Base-by-base conservation (phyloP, 1,140 invertebrate species). In the Goniozus legneri region DNA sequence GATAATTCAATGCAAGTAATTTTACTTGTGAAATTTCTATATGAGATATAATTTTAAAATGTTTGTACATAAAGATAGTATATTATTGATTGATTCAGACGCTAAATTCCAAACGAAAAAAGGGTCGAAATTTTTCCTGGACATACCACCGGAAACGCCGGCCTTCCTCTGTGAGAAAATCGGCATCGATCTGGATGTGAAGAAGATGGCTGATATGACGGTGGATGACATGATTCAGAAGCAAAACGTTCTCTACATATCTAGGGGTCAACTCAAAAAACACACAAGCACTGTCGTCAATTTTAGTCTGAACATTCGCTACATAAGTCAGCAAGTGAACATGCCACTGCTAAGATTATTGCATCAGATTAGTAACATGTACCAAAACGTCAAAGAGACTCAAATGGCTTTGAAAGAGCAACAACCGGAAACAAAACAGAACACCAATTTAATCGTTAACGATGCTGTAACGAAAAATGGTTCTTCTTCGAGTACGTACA, bases 351-450 rank as follows among this genome's bases (percentile, higher is more conserved):
- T 98, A 16, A 77, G 95, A 44, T 78, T 98, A 16, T 78, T 97
- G 30, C 93, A 97, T 78, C 95, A 98, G 77, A 95, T 98, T 54
- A 91, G 88, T 54, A 95, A 94, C 51, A 96, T 98, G 92, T 95
- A 97, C 75, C 91, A 95, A 72, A 97, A 97, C 76, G 92, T 96
- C 3, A 92, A 94, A 64, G 91, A 95, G 64, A 96, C 94, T 1
- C 89, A 93, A 67, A 86, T 88, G 60, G 92, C 95, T 58, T 77
- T 97, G 37, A 87, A 84, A 61, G 87, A 84, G 52, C 88, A 87
- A 52, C 82, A 83, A 20, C 65, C 68, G 15, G 65, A 79, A 14
- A 64, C 67, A 31, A 76, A 79, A 56, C 68, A 73, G 48, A 69
- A 78, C 39, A 68, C 71, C 53, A 77, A 76, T 71, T 69, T 61